A percentile compares a stretch with the other conserved stretches of the same genome.
phyloP scores from a whole-genome alignment of 2,888 invertebrate genomes.

The Fragum sueziense region DNA sequence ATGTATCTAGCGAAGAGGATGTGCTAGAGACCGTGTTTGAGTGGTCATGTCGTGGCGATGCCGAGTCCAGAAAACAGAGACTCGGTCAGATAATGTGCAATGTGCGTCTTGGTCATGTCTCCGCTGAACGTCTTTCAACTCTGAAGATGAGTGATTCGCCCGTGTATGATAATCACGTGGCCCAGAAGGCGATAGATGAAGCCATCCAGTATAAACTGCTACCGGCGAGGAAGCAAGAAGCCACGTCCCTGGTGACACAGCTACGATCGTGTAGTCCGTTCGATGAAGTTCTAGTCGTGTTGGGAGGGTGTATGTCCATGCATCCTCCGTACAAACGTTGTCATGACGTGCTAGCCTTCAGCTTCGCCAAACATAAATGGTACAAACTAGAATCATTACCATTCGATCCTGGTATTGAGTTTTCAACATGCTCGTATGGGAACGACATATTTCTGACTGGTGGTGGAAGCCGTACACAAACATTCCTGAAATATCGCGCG shows the following conservation, averaged over 20 bases:
- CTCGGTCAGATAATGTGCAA: conserved; percentile 66
- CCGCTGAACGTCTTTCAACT: conserved; percentile 63
- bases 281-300: conserved; percentile 72
- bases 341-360: conserved; percentile 71
- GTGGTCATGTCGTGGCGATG: conserved; percentile 85
- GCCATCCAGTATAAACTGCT: conserved; percentile 74
- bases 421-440: conserved; percentile 72
- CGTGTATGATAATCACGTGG: conserved; percentile 62
- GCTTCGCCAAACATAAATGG: conserved; percentile 71
- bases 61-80: conserved; percentile 83
- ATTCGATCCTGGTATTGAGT: conserved; percentile 75
- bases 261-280: conserved; percentile 63
- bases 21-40: conserved; percentile 83
- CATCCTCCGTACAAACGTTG: conserved; percentile 74
- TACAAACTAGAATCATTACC: conserved; percentile 70
- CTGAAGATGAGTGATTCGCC: conserved; percentile 64
- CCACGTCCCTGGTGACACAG: conserved; percentile 65
- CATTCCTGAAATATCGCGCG: conserved; percentile 68
- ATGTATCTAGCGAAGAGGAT: conserved; percentile 83
- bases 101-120: conserved; percentile 62
- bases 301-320: conserved; percentile 73
- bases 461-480: conserved; percentile 70
- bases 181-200: conserved; percentile 67
- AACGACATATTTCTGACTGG: conserved; percentile 75
- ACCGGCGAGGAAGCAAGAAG: conserved; percentile 73